Conservation (phyloP, 2,888 invertebrate species). For the Cryptocephalus moraei region DNA sequence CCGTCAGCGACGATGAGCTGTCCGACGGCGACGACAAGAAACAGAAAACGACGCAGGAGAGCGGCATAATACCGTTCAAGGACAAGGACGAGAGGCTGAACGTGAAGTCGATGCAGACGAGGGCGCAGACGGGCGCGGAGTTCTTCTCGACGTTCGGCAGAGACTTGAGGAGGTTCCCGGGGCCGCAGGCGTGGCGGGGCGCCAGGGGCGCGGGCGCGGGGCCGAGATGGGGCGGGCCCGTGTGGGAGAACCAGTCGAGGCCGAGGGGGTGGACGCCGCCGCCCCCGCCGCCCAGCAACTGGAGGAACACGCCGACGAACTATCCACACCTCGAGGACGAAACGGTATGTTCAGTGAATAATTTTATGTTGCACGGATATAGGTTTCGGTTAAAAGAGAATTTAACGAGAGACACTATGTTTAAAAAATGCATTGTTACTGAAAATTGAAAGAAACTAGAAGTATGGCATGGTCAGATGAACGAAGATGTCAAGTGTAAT, state of each 20-base stretch:
- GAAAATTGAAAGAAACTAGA: too few species aligned
- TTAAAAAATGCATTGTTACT: too few species aligned
- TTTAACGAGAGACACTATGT: too few species aligned
- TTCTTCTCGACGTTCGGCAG: slow-evolving; percentile 7
- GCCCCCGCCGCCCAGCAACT: slow-evolving; percentile 4
- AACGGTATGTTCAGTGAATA: too few species aligned
- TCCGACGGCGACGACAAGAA: slow-evolving; percentile 21
- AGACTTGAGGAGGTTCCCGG: slow-evolving; percentile 7
- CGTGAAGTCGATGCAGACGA: slow-evolving; percentile 4
- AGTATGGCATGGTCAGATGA: too few species aligned
- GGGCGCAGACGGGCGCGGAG: slow-evolving; percentile 1
- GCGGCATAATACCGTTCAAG: slow-evolving; percentile 15
- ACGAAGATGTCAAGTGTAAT: too few species aligned
- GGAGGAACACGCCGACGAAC: neutral
- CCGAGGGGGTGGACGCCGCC: slow-evolving; percentile 4
- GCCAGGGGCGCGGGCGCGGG: slow-evolving; percentile 33
- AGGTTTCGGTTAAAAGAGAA: too few species aligned
- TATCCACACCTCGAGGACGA: too few species aligned
- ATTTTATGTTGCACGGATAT: too few species aligned
- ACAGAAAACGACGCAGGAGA: slow-evolving; percentile 6
- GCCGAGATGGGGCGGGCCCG: slow-evolving; percentile 27
- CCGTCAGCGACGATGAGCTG: slow-evolving; percentile 37
- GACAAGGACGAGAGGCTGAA: slow-evolving; percentile 21
- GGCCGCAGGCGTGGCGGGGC: slow-evolving; percentile 10
- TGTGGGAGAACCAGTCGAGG: slow-evolving; percentile 3